Evolutionary conservation across 2,113 vertebrate genomes (phyloP), one percentile per base, ranked within the genome.

Genomic region (Lucifuga dentata): DNA sequence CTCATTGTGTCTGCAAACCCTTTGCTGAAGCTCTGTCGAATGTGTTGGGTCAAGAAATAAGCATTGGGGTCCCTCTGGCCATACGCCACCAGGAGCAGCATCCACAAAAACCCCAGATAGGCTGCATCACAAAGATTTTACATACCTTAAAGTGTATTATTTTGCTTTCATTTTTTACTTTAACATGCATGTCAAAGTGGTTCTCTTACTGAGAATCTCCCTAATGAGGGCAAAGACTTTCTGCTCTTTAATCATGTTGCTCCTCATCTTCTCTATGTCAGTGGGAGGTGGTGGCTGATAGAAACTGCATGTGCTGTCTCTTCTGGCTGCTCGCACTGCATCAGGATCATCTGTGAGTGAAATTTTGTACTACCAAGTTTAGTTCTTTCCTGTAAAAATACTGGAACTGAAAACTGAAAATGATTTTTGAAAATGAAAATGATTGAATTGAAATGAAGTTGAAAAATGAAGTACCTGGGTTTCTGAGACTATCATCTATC

Each of bases 21-120:
- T 58, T 79, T 89, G 16, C 89, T 93, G 87, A 99, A 98, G 85
- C 95, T 97, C 74, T 90, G 90, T 44, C 92, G 89, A 8, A 99
- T 96, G 70, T 98, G 96, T 26, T 93, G 94, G 55, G 93, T 94
- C 72, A 98, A 88, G 74, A 95, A 95, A 80, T 94, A 98, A 60
- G 95, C 94, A 0, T 93, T 96, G 36, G 95, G 95, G 62, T 98
- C 96, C 80, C 96, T 93, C 76, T 98, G 96, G 24, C 96, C 95
- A 0, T 99, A 98, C 23, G 96, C 95, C 64, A 96, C 94, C 67
- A 98, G 76, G 45, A 98, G 91, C 56, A 98, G 83, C 95, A 97
- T 95, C 96, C 96, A 99, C 86, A 98, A 90, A 86, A 97, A 98
- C 7, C 95, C 96, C 26, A 94, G 21, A 45, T 97, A 96, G 1